A percentile compares a stretch with the other conserved stretches of the same genome.
Evolutionary conservation across 2,888 invertebrate genomes (phyloP).

Genomic region (Andrena minutula): DNA sequence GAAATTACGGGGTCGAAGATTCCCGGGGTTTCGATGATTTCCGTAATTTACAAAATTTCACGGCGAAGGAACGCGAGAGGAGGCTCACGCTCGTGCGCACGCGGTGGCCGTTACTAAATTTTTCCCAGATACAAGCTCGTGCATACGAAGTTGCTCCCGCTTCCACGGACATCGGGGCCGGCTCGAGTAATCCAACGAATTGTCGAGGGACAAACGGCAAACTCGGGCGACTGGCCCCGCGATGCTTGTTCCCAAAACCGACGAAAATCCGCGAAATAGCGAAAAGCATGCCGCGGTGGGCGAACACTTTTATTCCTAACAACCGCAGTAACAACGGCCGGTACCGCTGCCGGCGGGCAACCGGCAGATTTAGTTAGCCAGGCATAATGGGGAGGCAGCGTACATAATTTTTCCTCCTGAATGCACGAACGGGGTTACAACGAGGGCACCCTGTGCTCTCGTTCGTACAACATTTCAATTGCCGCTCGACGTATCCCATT

Average conservation of each 20-base stretch:
- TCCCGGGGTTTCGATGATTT: constrained; percentile 17
- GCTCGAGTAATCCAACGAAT: constrained; percentile 2
- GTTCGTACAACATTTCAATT: constrained; percentile 37
- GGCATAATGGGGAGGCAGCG: constrained; percentile 17
- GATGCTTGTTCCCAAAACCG: background rate
- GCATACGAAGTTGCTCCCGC: too few species aligned
- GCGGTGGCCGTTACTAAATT: background rate
- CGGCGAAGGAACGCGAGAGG: background rate
- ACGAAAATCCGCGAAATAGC: background rate
- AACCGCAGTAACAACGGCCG: constrained; percentile 14
- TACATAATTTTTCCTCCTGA: constrained; percentile 25
- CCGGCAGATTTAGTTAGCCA: constrained; percentile 40
- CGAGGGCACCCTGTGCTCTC: constrained; percentile 10
- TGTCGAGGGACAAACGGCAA: background rate
- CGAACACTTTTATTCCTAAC: constrained; percentile 2
- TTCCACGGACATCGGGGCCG: background rate
- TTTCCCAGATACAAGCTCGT: background rate
- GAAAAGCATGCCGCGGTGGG: background rate
- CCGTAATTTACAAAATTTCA: background rate
- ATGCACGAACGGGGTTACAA: constrained; percentile 19
- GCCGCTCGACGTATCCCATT: constrained; percentile 42
- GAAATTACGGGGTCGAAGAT: constrained; percentile 28
- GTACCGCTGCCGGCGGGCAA: background rate
- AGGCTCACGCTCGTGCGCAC: background rate
- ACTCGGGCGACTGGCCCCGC: background rate